phyloP scores from a whole-genome alignment of 2,113 vertebrate species.

The Myotis davidii region DNA sequence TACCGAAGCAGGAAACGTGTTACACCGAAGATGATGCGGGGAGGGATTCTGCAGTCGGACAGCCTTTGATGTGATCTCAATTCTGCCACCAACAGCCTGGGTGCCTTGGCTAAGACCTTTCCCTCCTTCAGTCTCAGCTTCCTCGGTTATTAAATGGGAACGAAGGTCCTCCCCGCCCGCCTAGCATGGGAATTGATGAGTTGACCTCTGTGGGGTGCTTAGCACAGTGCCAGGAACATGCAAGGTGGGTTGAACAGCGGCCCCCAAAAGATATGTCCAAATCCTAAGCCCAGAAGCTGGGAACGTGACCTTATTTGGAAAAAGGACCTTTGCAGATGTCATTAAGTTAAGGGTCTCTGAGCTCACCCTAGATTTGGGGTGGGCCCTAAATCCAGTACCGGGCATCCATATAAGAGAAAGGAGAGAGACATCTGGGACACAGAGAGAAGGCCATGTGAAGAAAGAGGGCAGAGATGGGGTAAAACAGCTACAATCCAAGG shows the following conservation, averaged over 20 bases:
- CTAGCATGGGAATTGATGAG: background rate
- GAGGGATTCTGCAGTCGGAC: background rate
- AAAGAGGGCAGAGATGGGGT: background rate
- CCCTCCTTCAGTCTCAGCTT: background rate
- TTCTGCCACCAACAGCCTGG: background rate
- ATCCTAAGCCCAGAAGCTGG: background rate
- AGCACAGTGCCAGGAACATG: background rate
- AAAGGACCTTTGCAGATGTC: background rate
- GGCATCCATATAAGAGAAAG: background rate
- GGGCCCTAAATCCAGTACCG: background rate
- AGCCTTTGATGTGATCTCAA: background rate
- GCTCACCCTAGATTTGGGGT: background rate
- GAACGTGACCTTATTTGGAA: background rate
- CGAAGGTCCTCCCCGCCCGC: background rate
- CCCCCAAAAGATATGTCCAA: background rate
- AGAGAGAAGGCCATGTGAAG: background rate
- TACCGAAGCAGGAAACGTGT: background rate
- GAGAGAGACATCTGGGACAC: background rate
- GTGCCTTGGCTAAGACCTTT: background rate
- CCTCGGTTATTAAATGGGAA: background rate
- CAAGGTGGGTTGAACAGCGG: fast-evolving
- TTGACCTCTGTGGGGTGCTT: background rate
- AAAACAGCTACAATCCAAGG: background rate
- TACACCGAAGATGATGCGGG: background rate
- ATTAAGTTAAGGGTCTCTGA: background rate